Percentiles rank a stretch among this genome's conserved stretches.
These are phyloP conservation scores for Poeciliopsis prolifica DNA, from an alignment of 2,113 vertebrate species.

Conservation along the genomic window DNA sequence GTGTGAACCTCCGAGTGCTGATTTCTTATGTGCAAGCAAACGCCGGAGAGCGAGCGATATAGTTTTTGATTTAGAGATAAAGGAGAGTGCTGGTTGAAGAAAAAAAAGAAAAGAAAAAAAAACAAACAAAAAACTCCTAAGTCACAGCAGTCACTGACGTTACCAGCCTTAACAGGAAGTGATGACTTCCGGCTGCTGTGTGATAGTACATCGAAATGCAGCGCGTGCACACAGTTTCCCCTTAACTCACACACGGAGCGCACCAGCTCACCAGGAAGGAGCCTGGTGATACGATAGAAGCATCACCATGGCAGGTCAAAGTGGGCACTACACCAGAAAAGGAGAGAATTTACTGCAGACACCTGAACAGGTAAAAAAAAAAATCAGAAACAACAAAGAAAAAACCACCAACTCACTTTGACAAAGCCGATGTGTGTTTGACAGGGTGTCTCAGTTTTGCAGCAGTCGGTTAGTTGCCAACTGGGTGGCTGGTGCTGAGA, in stretches of 20 bases:
- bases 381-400: too few species aligned
- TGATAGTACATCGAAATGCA: slow-evolving; percentile 39
- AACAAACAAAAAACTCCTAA: slow-evolving; percentile 24
- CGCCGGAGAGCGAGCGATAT: neutral
- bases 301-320: slow-evolving; percentile 64
- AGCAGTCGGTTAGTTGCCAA: neutral
- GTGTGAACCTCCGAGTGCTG: neutral
- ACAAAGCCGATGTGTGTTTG: neutral
- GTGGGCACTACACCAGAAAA: slow-evolving; percentile 23
- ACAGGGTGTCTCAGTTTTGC: neutral
- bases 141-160: slow-evolving; percentile 46
- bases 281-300: slow-evolving; percentile 2
- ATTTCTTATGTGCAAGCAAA: neutral
- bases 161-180: slow-evolving; percentile 79
- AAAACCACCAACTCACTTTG: neutral
- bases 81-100: slow-evolving; percentile 8
- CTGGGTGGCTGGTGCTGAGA: neutral
- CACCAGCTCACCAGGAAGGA: slow-evolving; percentile 21
- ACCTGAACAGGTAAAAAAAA: slow-evolving; percentile 67
- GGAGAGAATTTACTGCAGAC: slow-evolving; percentile 63
- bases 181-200: slow-evolving; percentile 74
- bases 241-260: slow-evolving; percentile 22
- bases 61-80: slow-evolving; percentile 16
- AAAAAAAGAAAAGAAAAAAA: slow-evolving; percentile 8
- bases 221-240: slow-evolving; percentile 34